Conservation (phyloP, 2,888 invertebrate genomes). For the Chaitophorus viminalis region DNA sequence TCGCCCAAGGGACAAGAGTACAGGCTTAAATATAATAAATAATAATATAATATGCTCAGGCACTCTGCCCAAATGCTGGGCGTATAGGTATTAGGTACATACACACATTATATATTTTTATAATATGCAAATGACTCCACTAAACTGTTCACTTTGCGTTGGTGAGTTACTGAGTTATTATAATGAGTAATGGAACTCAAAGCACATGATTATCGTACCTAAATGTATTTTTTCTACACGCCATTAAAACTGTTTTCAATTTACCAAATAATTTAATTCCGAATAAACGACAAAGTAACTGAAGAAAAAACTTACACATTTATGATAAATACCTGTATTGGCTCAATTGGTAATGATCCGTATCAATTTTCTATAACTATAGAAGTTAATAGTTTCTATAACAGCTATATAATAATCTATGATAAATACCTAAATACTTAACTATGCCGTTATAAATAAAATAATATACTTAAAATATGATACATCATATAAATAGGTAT, state of each 20-base stretch:
- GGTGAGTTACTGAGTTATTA: not conserved
- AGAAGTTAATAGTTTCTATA: not conserved
- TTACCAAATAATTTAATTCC: not conserved
- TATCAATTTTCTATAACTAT: not conserved
- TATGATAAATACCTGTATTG: not conserved
- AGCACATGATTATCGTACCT: not conserved
- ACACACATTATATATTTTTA: not conserved
- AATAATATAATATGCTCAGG: not conserved
- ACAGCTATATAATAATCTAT: not conserved
- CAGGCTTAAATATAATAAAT: not conserved
- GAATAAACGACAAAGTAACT: not conserved
- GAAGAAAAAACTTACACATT: not conserved
- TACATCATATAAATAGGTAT: too few relatives aligned
- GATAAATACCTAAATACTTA: not conserved
- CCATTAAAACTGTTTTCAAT: not conserved
- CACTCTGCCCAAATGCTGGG: not conserved
- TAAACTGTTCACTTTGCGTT: not conserved
- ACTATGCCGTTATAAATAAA: not conserved
- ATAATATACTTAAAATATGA: not conserved
- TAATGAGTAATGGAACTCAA: not conserved
- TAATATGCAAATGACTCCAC: not conserved
- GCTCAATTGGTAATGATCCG: not conserved
- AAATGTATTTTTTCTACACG: not conserved
- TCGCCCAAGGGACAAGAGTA: not conserved
- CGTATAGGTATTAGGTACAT: not conserved